phyloP scores from a whole-genome alignment of 2,888 invertebrate genomes.

The Saturnia pavonia region DNA sequence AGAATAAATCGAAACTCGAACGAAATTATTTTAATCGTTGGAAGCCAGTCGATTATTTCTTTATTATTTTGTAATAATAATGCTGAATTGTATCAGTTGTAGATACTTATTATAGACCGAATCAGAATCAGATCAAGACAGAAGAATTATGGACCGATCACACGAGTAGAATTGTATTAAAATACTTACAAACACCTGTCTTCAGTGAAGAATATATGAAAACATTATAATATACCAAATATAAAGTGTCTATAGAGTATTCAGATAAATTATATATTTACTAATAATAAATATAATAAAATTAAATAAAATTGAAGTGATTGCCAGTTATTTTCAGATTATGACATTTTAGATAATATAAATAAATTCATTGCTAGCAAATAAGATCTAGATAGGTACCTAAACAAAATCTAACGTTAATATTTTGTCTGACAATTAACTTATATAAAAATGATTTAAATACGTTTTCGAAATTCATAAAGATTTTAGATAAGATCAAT shows the following conservation, averaged over 20 bases:
- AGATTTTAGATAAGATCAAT: neutral
- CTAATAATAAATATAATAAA: no score
- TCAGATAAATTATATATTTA: no score
- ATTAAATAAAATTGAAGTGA: neutral
- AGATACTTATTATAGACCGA: neutral
- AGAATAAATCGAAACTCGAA: conserved; percentile 70
- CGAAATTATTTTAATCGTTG: conserved; percentile 80
- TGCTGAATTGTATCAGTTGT: conserved; percentile 10
- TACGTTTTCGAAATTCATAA: neutral
- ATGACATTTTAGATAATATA: neutral
- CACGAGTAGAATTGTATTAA: no score
- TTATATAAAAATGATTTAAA: neutral
- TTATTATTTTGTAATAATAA: conserved; percentile 53
- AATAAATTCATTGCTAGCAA: neutral
- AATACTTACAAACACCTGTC: no score
- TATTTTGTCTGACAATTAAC: neutral
- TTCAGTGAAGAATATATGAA: no score
- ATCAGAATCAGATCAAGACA: no score
- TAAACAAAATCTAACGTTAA: neutral
- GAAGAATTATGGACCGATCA: no score
- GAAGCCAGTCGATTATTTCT: conserved; percentile 60
- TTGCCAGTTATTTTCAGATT: neutral
- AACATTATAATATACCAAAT: no score
- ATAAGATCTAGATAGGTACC: neutral
- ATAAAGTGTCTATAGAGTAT: no score